These are phyloP conservation scores for Saccopteryx bilineata DNA, from an alignment of 2,113 vertebrate genomes.

Conservation along the genomic window DNA sequence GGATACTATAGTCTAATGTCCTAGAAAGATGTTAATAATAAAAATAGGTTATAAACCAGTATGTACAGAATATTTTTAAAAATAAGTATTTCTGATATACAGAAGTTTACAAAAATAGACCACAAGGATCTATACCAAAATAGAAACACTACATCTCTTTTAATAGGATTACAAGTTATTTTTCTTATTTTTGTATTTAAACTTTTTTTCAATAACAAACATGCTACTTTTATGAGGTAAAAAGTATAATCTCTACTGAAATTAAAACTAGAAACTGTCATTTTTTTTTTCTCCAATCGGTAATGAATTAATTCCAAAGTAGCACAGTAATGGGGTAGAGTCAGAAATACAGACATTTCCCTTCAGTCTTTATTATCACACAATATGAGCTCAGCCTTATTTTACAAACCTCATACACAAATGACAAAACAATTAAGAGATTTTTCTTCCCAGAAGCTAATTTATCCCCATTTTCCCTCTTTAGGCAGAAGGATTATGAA, in stretches of 20 bases:
- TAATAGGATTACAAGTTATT: background rate
- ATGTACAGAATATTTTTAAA: background rate
- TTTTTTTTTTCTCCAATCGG: background rate
- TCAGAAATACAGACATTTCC: conserved; percentile 34
- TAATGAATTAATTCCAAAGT: background rate
- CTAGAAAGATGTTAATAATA: conserved; percentile 18
- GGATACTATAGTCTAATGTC: background rate
- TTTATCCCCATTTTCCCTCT: conserved; percentile 1
- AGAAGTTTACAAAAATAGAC: conserved; percentile 40
- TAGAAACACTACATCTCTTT: conserved; percentile 2
- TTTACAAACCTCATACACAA: conserved; percentile 7
- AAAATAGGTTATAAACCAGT: conserved; percentile 18
- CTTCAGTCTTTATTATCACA: conserved; percentile 59
- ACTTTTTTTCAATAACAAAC: background rate
- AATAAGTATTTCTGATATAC: background rate
- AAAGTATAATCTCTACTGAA: conserved; percentile 1
- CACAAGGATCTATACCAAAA: conserved; percentile 2
- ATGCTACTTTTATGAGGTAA: background rate
- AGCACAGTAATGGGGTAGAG: background rate
- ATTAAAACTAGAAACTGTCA: conserved; percentile 28
- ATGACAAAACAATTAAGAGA: background rate
- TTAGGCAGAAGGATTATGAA: background rate
- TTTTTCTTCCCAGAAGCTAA: conserved; percentile 44
- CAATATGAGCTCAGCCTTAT: background rate
- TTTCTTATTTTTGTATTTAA: conserved; percentile 36